phyloP scores from a whole-genome alignment of 1,140 invertebrate species.

The Saxidomus purpurata region DNA sequence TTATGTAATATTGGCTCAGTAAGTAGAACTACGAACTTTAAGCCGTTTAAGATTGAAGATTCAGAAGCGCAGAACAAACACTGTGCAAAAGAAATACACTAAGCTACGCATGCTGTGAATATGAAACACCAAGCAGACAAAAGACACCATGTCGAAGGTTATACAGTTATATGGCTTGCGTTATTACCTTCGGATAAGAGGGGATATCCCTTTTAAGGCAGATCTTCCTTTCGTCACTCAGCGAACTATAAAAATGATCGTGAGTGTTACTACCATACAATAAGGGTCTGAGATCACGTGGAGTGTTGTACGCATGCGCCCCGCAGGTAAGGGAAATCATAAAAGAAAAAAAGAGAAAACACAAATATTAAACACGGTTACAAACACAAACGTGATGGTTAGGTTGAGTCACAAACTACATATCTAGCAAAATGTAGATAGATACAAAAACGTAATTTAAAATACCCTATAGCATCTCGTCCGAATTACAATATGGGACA shows the following conservation, averaged over 20 bases:
- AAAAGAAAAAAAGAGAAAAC: slow-evolving; percentile 69
- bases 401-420: slow-evolving; percentile 26
- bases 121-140: not conserved
- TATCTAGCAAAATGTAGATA: not conserved
- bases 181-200: slow-evolving; percentile 85
- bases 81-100: not conserved
- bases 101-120: not conserved
- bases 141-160: not conserved
- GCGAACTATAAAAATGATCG: slow-evolving; percentile 84
- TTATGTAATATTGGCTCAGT: no score
- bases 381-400: not conserved
- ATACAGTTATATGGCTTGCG: not conserved
- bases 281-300: slow-evolving; percentile 70
- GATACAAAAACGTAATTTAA: not conserved
- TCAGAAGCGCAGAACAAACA: no score
- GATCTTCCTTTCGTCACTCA: slow-evolving; percentile 85
- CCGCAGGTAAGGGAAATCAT: slow-evolving; percentile 62
- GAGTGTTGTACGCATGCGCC: slow-evolving; percentile 60
- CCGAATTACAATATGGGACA: no score
- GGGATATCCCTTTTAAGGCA: slow-evolving; percentile 84
- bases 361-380: slow-evolving; percentile 43
- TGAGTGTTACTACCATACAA: slow-evolving; percentile 71
- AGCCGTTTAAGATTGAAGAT: no score
- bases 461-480: slow-evolving; percentile 3
- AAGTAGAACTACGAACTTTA: no score